A percentile compares a stretch with the other conserved stretches of the same genome.
These are phyloP conservation scores for Cremastobaeus sp. DNA, from an alignment of 2,888 invertebrate species.

Conservation along the genomic window DNA sequence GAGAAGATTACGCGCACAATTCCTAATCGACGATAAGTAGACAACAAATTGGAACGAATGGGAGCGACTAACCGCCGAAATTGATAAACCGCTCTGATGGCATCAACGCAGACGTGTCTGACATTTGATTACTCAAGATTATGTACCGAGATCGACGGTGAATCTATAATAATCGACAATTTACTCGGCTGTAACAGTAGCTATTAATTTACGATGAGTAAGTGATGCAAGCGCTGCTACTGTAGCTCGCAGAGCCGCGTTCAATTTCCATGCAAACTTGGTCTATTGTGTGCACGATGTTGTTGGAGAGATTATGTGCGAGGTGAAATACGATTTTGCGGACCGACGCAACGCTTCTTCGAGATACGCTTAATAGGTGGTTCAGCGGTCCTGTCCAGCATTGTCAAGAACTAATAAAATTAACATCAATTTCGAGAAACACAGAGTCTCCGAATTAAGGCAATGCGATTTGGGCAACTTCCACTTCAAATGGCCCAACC, in stretches of 20 bases:
- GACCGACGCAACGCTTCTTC: slow-evolving; percentile 27
- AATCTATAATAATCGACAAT: slow-evolving; percentile 26
- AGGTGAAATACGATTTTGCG: slow-evolving; percentile 50
- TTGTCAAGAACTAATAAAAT: slow-evolving; percentile 40
- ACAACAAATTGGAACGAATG: too few species aligned
- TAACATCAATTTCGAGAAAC: slow-evolving; percentile 29
- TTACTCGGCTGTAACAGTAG: slow-evolving; percentile 9
- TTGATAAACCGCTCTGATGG: not conserved
- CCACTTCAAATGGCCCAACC: slow-evolving; percentile 3
- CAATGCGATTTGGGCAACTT: not conserved
- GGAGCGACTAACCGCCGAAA: too few species aligned
- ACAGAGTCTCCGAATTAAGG: slow-evolving; percentile 23
- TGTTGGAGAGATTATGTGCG: slow-evolving; percentile 43
- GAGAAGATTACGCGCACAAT: slow-evolving; percentile 20
- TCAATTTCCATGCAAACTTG: slow-evolving; percentile 51
- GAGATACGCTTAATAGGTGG: slow-evolving; percentile 36
- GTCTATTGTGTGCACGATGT: slow-evolving; percentile 39
- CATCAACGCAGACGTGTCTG: not conserved
- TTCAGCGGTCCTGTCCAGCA: slow-evolving; percentile 28
- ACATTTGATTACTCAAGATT: slow-evolving; percentile 10
- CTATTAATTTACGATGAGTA: slow-evolving; percentile 46
- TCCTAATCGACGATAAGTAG: not conserved
- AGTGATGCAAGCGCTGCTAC: slow-evolving; percentile 29
- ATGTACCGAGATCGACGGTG: slow-evolving; percentile 2
- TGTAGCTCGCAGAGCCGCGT: slow-evolving; percentile 17